phyloP scores from a whole-genome alignment of 1,140 invertebrate genomes.

The Physella acuta region DNA sequence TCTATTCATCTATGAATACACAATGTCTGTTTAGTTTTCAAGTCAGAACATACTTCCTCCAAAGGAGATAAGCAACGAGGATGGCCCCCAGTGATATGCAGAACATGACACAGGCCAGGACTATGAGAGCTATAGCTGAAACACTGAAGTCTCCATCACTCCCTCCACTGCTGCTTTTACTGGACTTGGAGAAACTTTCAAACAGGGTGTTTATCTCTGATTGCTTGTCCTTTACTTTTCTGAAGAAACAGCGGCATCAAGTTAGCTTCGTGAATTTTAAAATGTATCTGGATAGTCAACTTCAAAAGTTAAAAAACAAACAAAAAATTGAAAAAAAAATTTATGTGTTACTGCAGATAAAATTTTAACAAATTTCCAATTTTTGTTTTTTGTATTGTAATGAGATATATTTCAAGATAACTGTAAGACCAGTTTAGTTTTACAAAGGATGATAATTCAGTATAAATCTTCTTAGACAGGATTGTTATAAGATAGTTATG shows the following conservation, averaged over 20 bases:
- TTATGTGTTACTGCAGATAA: not conserved
- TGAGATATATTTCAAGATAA: not conserved
- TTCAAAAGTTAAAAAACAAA: not conserved
- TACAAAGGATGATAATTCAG: too few species aligned
- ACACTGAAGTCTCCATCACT: not conserved
- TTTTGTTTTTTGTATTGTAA: not conserved
- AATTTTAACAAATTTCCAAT: not conserved
- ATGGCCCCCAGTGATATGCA: not conserved
- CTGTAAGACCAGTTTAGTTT: not conserved
- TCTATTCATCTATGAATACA: not conserved
- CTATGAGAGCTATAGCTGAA: not conserved
- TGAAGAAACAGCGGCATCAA: not conserved
- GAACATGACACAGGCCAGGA: slow-evolving; percentile 6
- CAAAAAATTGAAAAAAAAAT: too few species aligned
- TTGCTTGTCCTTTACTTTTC: not conserved
- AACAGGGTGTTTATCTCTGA: not conserved
- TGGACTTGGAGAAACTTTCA: not conserved
- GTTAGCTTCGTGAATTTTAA: not conserved
- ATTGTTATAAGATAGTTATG: too few species aligned
- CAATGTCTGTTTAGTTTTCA: too few species aligned
- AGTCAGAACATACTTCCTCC: slow-evolving; percentile 4
- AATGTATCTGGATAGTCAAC: not conserved
- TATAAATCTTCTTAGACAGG: too few species aligned
- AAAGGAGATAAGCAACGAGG: not conserved
- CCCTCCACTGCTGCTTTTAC: not conserved